phyloP scores from a whole-genome alignment of 2,113 vertebrate genomes.

The Psilopsiagon aymara region DNA sequence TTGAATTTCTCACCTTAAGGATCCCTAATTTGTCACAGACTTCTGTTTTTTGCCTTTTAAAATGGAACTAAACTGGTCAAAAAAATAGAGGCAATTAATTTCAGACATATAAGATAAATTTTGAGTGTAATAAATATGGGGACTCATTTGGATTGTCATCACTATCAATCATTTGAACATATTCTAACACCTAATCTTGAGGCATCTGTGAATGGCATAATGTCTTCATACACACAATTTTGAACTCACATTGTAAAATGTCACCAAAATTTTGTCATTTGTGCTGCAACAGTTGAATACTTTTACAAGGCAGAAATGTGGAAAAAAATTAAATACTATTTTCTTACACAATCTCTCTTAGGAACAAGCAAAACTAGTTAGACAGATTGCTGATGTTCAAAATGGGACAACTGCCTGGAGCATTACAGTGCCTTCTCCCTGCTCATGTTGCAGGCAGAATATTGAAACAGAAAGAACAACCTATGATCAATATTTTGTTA shows the following conservation, averaged over 20 bases:
- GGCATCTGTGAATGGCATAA: neutral
- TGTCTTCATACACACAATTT: neutral
- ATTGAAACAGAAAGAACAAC: neutral
- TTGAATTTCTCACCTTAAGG: neutral
- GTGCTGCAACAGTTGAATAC: neutral
- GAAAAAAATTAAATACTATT: neutral
- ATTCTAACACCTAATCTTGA: neutral
- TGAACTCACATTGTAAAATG: neutral
- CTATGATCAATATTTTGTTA: constrained; percentile 10
- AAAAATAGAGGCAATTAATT: neutral
- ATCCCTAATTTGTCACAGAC: neutral
- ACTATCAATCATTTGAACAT: neutral
- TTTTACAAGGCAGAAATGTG: neutral
- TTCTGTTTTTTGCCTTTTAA: neutral
- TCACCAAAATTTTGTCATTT: neutral
- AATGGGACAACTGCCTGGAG: neutral
- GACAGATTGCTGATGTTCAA: neutral
- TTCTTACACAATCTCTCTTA: neutral
- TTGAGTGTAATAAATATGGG: neutral
- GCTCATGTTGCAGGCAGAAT: constrained; percentile 3
- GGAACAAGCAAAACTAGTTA: neutral
- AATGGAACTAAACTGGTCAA: neutral
- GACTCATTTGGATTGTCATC: neutral
- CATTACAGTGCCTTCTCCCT: neutral
- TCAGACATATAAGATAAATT: neutral